Evolutionary conservation across 2,888 invertebrate genomes (phyloP), one percentile per base, ranked within the genome.

Genomic region (Leptogaster cylindrica): DNA sequence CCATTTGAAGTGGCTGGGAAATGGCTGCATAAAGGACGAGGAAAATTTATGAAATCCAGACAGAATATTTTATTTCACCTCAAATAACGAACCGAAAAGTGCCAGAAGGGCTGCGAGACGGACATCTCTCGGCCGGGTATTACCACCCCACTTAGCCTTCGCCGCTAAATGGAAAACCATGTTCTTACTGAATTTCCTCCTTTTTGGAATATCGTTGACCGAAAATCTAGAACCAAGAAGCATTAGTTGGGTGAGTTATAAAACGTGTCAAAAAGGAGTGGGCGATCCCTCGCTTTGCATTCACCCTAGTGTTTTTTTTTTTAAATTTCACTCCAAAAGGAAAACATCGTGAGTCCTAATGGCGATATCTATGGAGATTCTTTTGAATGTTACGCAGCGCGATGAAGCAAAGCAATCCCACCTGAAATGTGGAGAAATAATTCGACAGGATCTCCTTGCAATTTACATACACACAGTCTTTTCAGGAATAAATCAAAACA

Each of bases 401-500:
- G 46, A 2, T 20, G 46, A 20, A 46, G 46, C 20, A 6, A 14
- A 46, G 10, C 7, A 18, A 46, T 6, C 41, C 14, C 14, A 14
- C 12, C 41, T 12, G 41, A 7, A 28, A 28, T 2, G 14, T 1
- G 33, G 33, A 55, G 7, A 16, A 27, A 44, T 44, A 44, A 41
- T 61, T 61, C 61, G 61, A 61, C 61, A 61, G 61, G 25, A 27
- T 61, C 44, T 8, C 61, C 28, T 28, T 5, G 20, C 28, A 51
- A 65, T 65, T 65, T 65, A 41, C 65, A 65, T 65, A 39, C 65
- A 65, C 51, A 51, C 65, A 65, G 51, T 52, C 36, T 50, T 65
- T 65, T 36, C 41, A 28, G 27, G 51, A 65, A 65, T 65, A 65
- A 65, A 65, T 65, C 65, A 65, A 65, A 65, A 41, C 39, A 27